Evolutionary conservation across 2,797 vertebrate genomes (phyloP), one percentile per base, ranked within the genome.

Genomic region (Falco concolor): DNA sequence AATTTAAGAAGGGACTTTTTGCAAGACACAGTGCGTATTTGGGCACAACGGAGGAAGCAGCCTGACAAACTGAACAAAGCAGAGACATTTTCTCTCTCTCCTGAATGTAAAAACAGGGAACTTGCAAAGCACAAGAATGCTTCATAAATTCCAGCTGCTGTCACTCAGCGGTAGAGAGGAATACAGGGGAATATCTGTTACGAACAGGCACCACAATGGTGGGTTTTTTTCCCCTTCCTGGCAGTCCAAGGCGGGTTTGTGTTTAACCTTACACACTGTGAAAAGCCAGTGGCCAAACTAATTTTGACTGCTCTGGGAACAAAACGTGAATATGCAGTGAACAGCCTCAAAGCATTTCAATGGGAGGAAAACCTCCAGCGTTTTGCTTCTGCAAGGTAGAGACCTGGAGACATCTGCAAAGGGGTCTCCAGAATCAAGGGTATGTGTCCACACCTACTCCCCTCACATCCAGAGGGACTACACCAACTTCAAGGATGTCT

Each of bases 101-200:
- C 53, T 95, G 87, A 97, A 96, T 64, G 75, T 85, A 85, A 96
- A 96, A 96, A 49, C 92, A 94, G 93, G 44, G 81, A 89, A 96
- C 9, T 74, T 89, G 84, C 60, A 95, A 92, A 94, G 78, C 60
- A 74, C 68, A 92, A 89, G 70, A 21, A 14, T 92, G 95, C 75
- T 95, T 96, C 96, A 96, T 96, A 92, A 96, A 96, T 97, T 94
- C 90, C 93, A 95, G 64, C 90, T 93, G 92, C 95, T 97, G 96
- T 96, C 95, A 96, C 81, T 96, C 95, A 96, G 90, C 0, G 0
- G 63, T 63, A 54, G 75, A 89, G 52, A 87, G 81, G 81, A 96
- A 80, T 95, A 96, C n/a, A 49, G 81, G 92, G 86, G 56, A 95
- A 94, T 96, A 96, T 96, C 89, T 95, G 75, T 93, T 95, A 89